Evolutionary conservation across 2,113 vertebrate genomes (phyloP).

Genomic region (Fregetta grallaria): DNA sequence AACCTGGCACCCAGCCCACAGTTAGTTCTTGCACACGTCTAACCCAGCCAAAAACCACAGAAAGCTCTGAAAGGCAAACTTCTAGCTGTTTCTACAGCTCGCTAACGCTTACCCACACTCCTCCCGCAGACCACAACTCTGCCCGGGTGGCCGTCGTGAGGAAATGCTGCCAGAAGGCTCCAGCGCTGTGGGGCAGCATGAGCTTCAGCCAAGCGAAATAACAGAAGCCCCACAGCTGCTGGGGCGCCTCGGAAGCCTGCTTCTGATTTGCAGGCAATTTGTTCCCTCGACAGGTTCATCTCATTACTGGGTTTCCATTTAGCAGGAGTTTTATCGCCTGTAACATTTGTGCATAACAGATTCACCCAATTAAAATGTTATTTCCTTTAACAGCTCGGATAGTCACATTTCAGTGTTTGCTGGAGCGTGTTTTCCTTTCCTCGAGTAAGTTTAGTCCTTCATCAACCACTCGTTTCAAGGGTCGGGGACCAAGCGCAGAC

Average conservation of each 20-base stretch:
- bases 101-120: accelerated
- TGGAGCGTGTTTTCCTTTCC: neutral
- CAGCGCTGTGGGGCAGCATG: accelerated
- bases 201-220: neutral
- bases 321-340: neutral
- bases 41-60: neutral
- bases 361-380: neutral
- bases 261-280: neutral
- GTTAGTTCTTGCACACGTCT: neutral
- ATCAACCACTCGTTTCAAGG: neutral
- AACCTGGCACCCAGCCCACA: neutral
- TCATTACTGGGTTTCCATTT: neutral
- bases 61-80: neutral
- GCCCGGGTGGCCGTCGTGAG: neutral
- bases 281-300: neutral
- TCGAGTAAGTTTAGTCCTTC: neutral
- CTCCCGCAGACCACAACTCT: neutral
- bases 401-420: neutral
- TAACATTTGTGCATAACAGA: neutral
- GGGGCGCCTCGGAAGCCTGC: neutral
- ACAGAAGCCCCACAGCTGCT: neutral
- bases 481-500: accelerated
- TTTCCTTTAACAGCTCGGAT: neutral
- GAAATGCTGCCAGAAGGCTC: neutral
- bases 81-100: neutral